phyloP scores from a whole-genome alignment of 2,113 vertebrate species.

The Dicerorhinus sumatrensis region DNA sequence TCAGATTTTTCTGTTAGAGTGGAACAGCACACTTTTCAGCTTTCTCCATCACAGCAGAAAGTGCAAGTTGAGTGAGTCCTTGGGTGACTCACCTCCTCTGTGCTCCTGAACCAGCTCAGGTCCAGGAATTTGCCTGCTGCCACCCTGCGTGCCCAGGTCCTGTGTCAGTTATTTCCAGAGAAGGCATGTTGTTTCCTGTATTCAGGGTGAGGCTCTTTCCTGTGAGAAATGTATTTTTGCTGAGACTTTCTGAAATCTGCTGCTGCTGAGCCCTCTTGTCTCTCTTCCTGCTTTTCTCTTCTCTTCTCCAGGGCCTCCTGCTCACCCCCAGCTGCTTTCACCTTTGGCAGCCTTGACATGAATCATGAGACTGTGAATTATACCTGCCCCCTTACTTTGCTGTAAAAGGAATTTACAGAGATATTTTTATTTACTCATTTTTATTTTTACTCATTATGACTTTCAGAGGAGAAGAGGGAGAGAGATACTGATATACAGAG shows the following conservation, averaged over 20 bases:
- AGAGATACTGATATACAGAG: not conserved
- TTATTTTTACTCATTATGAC: not conserved
- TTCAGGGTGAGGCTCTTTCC: not conserved
- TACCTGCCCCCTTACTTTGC: not conserved
- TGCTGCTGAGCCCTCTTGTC: not conserved
- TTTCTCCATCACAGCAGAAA: not conserved
- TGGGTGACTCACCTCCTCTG: not conserved
- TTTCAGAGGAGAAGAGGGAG: not conserved
- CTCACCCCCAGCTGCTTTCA: not conserved
- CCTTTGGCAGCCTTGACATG: not conserved
- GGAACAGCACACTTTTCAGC: not conserved
- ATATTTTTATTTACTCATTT: not conserved
- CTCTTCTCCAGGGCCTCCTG: not conserved
- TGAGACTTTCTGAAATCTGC: not conserved
- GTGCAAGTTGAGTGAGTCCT: not conserved
- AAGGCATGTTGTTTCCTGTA: not conserved
- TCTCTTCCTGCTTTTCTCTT: not conserved
- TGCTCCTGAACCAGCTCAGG: not conserved
- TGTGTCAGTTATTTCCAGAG: not conserved
- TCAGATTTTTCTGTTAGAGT: not conserved
- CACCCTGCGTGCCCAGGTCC: fast-evolving
- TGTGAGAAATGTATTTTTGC: not conserved
- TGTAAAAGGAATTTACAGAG: not conserved
- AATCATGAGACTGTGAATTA: not conserved
- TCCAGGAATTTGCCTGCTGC: not conserved